Evolutionary conservation across 2,888 invertebrate species (phyloP).

Genomic region (Polydrusus pterygomalis): DNA sequence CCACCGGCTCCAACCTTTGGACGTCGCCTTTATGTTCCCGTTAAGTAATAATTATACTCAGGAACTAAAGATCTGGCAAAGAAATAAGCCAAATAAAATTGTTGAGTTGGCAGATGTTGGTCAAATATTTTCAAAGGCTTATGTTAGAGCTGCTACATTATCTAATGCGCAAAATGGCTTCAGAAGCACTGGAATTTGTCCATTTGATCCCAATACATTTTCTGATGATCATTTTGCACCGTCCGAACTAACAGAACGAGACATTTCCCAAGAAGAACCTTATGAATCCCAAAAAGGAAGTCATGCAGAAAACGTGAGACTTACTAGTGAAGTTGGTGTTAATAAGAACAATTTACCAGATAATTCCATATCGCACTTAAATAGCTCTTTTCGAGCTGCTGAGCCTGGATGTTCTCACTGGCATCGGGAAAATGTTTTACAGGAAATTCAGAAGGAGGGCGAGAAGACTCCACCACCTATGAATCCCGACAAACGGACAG

Average conservation of each 20-base stretch:
- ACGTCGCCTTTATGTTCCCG: constrained; percentile 22
- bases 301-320: neutral
- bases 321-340: neutral
- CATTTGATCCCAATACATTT: neutral
- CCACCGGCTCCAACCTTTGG: constrained; percentile 49
- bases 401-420: too few relatives aligned
- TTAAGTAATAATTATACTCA: constrained; percentile 18
- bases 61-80: constrained; percentile 18
- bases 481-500: neutral
- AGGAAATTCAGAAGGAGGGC: too few relatives aligned
- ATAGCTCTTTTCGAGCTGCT: too few relatives aligned
- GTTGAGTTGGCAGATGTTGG: neutral
- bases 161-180: neutral
- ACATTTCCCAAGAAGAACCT: neutral
- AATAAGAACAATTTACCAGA: too few relatives aligned
- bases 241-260: neutral
- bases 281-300: neutral
- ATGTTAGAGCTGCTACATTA: constrained; percentile 12
- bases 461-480: too few relatives aligned
- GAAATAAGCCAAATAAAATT: constrained; percentile 32
- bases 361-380: too few relatives aligned
- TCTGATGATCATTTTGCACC: neutral
- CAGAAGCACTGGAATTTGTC: neutral
- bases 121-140: constrained; percentile 22
- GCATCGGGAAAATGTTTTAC: too few relatives aligned